These are phyloP conservation scores for Frankliniella intonsa DNA, from an alignment of 2,888 invertebrate genomes.

Conservation along the genomic window DNA sequence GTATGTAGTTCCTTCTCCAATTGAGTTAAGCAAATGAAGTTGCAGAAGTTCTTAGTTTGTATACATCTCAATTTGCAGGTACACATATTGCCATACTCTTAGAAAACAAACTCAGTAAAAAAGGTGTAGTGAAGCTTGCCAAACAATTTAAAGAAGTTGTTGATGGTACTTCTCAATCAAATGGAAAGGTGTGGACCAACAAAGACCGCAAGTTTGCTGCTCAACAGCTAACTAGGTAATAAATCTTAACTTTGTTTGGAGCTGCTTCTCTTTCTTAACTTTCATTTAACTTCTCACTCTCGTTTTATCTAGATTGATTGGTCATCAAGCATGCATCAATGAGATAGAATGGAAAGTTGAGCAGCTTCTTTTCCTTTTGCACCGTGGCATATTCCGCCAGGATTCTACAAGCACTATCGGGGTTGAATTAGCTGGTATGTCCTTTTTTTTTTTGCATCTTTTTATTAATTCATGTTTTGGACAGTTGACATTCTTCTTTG, in stretches of 20 bases:
- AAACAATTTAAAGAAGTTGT: neutral
- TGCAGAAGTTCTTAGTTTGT: neutral
- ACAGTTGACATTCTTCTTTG: too few species aligned
- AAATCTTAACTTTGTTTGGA: neutral
- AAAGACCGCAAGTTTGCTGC: neutral
- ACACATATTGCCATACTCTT: neutral
- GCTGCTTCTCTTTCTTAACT: neutral
- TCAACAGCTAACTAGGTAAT: neutral
- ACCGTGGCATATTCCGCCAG: conserved; percentile 56
- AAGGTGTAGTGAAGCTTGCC: neutral
- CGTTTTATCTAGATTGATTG: conserved; percentile 45
- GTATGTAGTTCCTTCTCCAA: neutral
- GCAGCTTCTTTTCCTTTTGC: conserved; percentile 61
- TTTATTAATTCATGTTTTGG: neutral
- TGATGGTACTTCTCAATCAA: neutral
- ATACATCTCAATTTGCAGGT: neutral
- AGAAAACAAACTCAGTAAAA: neutral
- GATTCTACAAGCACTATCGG: neutral
- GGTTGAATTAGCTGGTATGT: neutral
- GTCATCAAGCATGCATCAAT: conserved; percentile 51
- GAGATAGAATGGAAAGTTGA: conserved; percentile 63
- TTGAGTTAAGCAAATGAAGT: neutral
- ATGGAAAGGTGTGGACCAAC: neutral
- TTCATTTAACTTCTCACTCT: neutral
- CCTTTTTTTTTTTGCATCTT: neutral